phyloP scores from a whole-genome alignment of 2,888 invertebrate species.

The Druceiella hillmani region DNA sequence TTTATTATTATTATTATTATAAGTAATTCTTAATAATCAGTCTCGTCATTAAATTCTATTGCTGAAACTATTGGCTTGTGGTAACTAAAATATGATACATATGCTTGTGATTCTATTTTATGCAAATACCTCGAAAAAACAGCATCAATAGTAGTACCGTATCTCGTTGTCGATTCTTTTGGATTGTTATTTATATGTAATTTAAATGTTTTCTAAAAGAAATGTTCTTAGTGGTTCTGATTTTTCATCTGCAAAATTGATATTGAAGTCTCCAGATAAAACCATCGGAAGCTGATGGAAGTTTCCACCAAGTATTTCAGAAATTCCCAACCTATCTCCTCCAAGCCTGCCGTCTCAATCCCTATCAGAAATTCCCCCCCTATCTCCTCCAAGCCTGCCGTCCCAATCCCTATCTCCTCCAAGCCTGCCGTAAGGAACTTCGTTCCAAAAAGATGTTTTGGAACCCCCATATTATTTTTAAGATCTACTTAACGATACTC shows the following conservation, averaged over 20 bases:
- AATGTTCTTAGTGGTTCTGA: constrained; percentile 10
- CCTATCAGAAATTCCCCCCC: no score
- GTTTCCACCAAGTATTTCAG: constrained; percentile 2
- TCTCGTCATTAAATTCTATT: constrained; percentile 1
- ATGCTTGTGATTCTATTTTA: constrained; percentile 11
- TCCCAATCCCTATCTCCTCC: no score
- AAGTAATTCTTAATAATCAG: constrained; percentile 1
- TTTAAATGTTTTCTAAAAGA: constrained; percentile 10
- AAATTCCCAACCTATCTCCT: no score
- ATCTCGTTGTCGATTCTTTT: no score
- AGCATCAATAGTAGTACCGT: constrained; percentile 10
- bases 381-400: no score
- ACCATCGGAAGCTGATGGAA: constrained; percentile 5
- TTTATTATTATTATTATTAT: constrained; percentile 2
- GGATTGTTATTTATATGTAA: constrained; percentile 10
- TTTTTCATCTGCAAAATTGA: constrained; percentile 11
- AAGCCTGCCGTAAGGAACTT: no score
- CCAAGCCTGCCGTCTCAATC: no score
- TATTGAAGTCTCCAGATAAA: constrained; percentile 11
- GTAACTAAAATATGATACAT: constrained; percentile 9
- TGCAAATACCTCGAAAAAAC: constrained; percentile 11
- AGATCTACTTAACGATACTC: no score
- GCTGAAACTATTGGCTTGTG: constrained; percentile 1
- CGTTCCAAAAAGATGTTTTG: no score
- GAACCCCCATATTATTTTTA: no score